Base-by-base conservation (phyloP, 2,113 vertebrate genomes). In the Glaucidium brasilianum region DNA sequence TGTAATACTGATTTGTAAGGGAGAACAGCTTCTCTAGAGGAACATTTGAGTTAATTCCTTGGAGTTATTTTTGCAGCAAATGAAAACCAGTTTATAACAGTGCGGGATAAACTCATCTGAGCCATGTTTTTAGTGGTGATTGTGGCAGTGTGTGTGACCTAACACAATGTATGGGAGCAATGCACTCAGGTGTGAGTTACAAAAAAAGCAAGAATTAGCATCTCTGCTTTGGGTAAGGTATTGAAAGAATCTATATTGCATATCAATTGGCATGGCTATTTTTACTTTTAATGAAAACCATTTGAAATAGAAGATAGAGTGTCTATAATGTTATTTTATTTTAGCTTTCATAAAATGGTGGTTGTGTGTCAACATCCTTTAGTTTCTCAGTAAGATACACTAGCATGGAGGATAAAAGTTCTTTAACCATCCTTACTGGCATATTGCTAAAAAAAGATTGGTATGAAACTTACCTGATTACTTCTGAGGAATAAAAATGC, bases 1-100 rank as follows among this genome's bases (percentile, higher is more conserved):
- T 10, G 3, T 15, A 20, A 4, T 34, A 27, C 45, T 15, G 49
- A 1, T 32, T 16, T n/a, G 45, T 11, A 20, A 39, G 20, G 8
- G 9, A 12, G 6, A 41, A 6, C 2, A 11, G 49, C 74, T 59
- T n/a, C 35, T 18, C 34, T 13, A 2, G 43, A 35, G 9, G 20
- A 7, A 1, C 4, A 0, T 20, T 19, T 5, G 27, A 45, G 21
- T 22, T 37, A 5, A 6, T 91, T 76, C 17, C 27, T n/a, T 27
- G 20, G 34, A 14, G 27, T 80, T 91, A 13, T 1, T 20, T 16
- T 55, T 45, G 29, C 18, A 78, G 50, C 32, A 23, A 58, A 62
- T 25, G 27, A 73, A 77, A 76, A 81, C 1, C 23, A 49, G 15
- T 41, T 77, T 19, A 1, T 27, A 41, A 18, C 13, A 34, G 62